Base-by-base conservation (phyloP, 2,113 vertebrate species). In the Panthera uncia region DNA sequence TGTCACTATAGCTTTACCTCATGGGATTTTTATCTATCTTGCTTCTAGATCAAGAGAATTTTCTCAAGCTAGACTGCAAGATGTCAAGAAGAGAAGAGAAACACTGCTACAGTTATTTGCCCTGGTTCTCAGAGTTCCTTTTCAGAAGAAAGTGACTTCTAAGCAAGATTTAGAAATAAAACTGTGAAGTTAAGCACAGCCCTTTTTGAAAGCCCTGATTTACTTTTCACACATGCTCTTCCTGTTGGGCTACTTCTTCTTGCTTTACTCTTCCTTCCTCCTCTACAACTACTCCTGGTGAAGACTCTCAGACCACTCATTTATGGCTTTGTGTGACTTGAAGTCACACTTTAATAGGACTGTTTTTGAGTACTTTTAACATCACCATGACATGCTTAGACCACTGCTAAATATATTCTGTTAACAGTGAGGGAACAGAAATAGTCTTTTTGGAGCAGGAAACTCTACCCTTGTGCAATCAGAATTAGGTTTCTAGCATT, bases 401-500 rank as follows among this genome's bases (percentile, higher is more conserved):
- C 61, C 55, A 31, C 1, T 38, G n/a, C 45, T 90, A 69, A 92
- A 97, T 81, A 61, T 33, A 79, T 78, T 69, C 45, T 57, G 11
- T 38, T 55, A 57, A n/a, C 38, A 50, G 11, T 92, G 29, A 94
- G 14, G 74, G 50, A 94, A 92, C 16, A 86, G 15, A 57, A 95
- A 57, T 8, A 82, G 81, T 96, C 14, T 83, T 65, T 88, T 38
- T 63, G 33, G 69, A 80, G 21, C 5, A 93, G 18, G 18, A 96
- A 95, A 61, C 18, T 33, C 31, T 80, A 81, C 25, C 31, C 45
- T 50, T 90, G 93, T 50, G 6, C 31, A 76, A 65, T 69, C 55
- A 88, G 68, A 91, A 79, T 82, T 90, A 25, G 18, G 4, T 55
- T 95, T 95, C 87, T 94, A 48, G 21, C 21, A 89, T 95, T 96